Conservation (phyloP, 2,888 invertebrate species). For the Leucophenga maculata region DNA sequence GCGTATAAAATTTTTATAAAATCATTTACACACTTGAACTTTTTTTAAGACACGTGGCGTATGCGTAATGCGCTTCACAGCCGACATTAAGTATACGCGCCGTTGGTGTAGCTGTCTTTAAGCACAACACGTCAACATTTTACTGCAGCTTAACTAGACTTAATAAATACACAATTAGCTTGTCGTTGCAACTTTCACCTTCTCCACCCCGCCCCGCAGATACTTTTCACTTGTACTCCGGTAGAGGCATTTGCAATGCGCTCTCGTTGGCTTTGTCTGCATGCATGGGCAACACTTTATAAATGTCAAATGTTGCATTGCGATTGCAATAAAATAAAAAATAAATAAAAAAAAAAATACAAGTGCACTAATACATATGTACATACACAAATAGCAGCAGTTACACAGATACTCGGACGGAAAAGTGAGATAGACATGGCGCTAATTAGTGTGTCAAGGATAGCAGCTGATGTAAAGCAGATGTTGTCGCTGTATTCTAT, state of each 20-base stretch:
- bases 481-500: neutral
- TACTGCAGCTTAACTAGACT: neutral
- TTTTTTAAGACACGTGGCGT: neutral
- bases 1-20: too few relatives aligned
- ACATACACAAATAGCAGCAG: neutral
- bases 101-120: neutral
- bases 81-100: neutral
- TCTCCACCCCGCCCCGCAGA: too few relatives aligned
- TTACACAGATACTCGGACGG: neutral
- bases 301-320: conserved; percentile 12
- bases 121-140: too few relatives aligned
- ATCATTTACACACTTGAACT: too few relatives aligned
- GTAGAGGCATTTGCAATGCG: neutral
- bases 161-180: neutral
- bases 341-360: neutral
- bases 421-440: neutral
- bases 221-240: too few relatives aligned
- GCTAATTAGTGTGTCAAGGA: conserved; percentile 29
- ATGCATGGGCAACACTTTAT: neutral
- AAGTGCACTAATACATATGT: conserved; percentile 1
- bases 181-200: too few relatives aligned
- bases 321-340: neutral
- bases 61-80: neutral
- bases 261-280: neutral
- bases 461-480: conserved; percentile 1